phyloP scores from a whole-genome alignment of 2,888 invertebrate species.

The Tiliacea citrago region DNA sequence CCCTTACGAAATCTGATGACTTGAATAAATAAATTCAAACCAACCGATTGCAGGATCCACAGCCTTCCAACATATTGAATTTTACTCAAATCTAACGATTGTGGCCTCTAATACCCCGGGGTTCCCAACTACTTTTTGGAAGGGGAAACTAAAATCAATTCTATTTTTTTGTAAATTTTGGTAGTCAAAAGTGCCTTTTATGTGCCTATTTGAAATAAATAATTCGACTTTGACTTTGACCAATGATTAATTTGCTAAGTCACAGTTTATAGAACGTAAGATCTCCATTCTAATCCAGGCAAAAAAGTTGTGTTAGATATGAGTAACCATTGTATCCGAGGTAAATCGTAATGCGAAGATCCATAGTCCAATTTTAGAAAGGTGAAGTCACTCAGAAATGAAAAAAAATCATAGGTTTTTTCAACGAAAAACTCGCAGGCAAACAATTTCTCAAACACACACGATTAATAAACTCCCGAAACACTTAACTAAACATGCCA shows the following conservation, averaged over 20 bases:
- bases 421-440: not conserved
- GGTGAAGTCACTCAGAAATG: not conserved
- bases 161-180: too few species aligned
- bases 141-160: too few species aligned
- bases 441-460: not conserved
- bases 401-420: not conserved
- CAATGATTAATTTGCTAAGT: not conserved
- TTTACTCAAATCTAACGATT: too few species aligned
- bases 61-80: too few species aligned
- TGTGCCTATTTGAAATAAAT: too few species aligned
- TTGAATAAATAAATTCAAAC: not conserved
- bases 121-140: too few species aligned
- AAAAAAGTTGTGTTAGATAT: not conserved
- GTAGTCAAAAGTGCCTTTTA: too few species aligned
- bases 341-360: not conserved
- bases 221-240: too few species aligned
- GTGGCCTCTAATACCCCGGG: too few species aligned
- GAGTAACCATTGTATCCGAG: too few species aligned
- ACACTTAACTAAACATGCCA: conserved; percentile 25
- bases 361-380: not conserved
- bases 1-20: not conserved
- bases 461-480: conserved; percentile 14
- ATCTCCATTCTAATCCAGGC: not conserved
- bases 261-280: not conserved
- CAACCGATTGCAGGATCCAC: not conserved